phyloP scores from a whole-genome alignment of 2,888 invertebrate genomes.

The Pammene aurita region DNA sequence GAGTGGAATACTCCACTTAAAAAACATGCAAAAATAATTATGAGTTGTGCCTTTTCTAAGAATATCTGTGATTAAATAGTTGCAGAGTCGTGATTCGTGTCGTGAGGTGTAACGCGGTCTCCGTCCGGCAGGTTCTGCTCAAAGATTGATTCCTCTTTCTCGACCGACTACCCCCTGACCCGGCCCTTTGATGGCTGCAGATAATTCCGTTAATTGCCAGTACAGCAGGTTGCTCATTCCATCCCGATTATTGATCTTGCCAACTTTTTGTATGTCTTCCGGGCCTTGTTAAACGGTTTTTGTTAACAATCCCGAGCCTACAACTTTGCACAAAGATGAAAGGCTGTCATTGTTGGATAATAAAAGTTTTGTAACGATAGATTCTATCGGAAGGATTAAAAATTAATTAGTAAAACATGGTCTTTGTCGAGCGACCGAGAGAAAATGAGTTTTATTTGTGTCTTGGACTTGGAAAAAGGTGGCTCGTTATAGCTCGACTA shows the following conservation, averaged over 20 bases:
- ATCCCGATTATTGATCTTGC: constrained; percentile 69
- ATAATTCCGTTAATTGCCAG: constrained; percentile 78
- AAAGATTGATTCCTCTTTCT: constrained; percentile 77
- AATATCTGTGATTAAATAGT: not conserved
- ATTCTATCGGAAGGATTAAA: constrained; percentile 31
- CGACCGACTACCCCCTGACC: constrained; percentile 46
- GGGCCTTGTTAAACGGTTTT: constrained; percentile 67
- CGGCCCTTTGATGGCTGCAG: constrained; percentile 66
- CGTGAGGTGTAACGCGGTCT: constrained; percentile 51
- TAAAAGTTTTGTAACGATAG: constrained; percentile 43
- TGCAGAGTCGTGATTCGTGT: constrained; percentile 45
- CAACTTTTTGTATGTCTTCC: constrained; percentile 77
- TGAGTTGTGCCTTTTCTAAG: too few species aligned
- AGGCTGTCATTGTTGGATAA: constrained; percentile 47
- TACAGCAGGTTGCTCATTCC: constrained; percentile 73
- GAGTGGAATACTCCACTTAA: too few species aligned
- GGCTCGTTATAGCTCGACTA: constrained; percentile 3
- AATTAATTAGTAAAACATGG: constrained; percentile 21
- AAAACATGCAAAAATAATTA: too few species aligned
- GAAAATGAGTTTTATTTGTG: constrained; percentile 7
- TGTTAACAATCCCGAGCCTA: constrained; percentile 50
- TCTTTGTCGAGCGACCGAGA: not conserved
- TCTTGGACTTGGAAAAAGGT: not conserved
- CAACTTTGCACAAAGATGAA: constrained; percentile 59
- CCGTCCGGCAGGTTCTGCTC: constrained; percentile 62